A percentile compares a stretch with the other conserved stretches of the same genome.
These are phyloP conservation scores for Hypanus sabinus DNA, from an alignment of 2,113 vertebrate species.

Conservation along the genomic window DNA sequence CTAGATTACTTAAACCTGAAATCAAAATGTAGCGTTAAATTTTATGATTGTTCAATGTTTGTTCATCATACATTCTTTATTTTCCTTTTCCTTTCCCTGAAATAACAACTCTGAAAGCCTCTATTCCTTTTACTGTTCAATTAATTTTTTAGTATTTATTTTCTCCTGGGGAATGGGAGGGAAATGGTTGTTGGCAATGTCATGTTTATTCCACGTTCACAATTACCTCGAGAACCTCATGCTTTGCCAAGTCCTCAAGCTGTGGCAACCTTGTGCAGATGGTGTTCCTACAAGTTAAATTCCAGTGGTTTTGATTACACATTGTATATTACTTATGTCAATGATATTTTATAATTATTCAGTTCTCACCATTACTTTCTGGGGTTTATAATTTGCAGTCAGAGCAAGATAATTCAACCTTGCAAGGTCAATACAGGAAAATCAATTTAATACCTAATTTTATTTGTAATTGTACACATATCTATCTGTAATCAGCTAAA, in stretches of 20 bases:
- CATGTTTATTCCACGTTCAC: not conserved
- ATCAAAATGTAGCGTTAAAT: not conserved
- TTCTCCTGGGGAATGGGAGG: not conserved
- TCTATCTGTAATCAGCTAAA: not conserved
- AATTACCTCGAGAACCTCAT: not conserved
- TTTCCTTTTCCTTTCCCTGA: not conserved
- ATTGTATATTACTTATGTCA: not conserved
- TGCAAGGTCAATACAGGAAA: not conserved
- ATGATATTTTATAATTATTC: constrained; percentile 14
- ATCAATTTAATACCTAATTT: not conserved
- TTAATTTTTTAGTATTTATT: not conserved
- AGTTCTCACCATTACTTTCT: not conserved
- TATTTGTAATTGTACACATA: not conserved
- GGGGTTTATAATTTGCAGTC: not conserved
- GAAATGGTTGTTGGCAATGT: not conserved
- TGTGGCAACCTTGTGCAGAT: not conserved
- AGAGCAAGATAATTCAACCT: constrained; percentile 9
- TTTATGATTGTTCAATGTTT: not conserved
- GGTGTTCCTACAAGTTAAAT: not conserved
- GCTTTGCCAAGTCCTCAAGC: not conserved
- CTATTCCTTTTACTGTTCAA: not conserved
- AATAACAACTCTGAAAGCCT: not conserved
- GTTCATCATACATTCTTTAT: not conserved
- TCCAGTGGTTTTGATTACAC: not conserved
- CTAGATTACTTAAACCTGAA: not conserved